phyloP scores from a whole-genome alignment of 2,888 invertebrate genomes.

The Scaptodrosophila latifasciaeformis region DNA sequence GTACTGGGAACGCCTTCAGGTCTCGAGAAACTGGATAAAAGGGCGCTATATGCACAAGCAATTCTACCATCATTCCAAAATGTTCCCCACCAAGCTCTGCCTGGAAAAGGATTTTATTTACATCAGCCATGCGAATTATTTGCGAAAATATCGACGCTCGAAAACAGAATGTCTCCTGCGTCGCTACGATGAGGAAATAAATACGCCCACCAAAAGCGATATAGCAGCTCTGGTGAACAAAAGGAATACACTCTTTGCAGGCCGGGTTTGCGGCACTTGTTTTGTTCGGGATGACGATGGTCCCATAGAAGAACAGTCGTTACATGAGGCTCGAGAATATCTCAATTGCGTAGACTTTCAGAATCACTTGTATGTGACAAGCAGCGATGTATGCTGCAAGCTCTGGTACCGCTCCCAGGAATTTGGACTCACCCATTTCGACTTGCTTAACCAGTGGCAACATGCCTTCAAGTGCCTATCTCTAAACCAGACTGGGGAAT shows the following conservation, averaged over 20 bases:
- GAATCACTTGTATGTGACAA: constrained; percentile 59
- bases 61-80: constrained; percentile 73
- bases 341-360: constrained; percentile 70
- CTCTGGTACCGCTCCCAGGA: constrained; percentile 70
- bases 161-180: constrained; percentile 69
- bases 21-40: constrained; percentile 77
- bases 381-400: constrained; percentile 64
- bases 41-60: constrained; percentile 76
- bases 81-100: constrained; percentile 77
- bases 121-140: constrained; percentile 76
- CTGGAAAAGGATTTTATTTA: constrained; percentile 77
- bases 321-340: constrained; percentile 66
- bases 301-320: constrained; percentile 58
- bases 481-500: constrained; percentile 54
- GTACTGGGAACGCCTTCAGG: constrained; percentile 68
- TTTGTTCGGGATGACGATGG: constrained; percentile 61
- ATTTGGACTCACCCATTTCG: constrained; percentile 66
- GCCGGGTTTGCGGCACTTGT: constrained; percentile 66
- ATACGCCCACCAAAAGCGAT: constrained; percentile 53
- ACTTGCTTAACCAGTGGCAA: constrained; percentile 50
- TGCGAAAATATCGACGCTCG: constrained; percentile 64
- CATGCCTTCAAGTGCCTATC: constrained; percentile 66
- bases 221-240: constrained; percentile 70
- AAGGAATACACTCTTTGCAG: constrained; percentile 66
- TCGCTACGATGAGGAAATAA: constrained; percentile 59